Evolutionary conservation across 92 coral and sea anemone species (phyloP).

Genomic region (Metridium senile): DNA sequence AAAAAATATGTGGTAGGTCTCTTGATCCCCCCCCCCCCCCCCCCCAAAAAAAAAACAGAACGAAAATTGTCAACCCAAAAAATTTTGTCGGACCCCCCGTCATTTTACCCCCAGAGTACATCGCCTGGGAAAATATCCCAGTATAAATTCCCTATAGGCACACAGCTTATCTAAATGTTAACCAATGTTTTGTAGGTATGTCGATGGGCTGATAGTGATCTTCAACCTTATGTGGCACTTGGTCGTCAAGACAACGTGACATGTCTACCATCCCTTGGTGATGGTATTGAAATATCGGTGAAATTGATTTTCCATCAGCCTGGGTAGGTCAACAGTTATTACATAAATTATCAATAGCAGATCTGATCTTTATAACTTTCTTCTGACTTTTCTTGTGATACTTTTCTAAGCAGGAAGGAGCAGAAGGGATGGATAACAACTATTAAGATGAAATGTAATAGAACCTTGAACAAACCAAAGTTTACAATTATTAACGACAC

Average conservation of each 20-base stretch:
- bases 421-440: neutral
- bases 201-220: neutral
- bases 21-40: no score
- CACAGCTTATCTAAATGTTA: neutral
- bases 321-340: neutral
- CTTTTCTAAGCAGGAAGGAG: neutral
- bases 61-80: no score
- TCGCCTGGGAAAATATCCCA: no score
- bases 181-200: neutral
- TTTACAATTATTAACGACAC: neutral
- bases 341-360: neutral
- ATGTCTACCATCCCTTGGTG: neutral
- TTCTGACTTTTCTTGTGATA: neutral
- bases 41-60: no score
- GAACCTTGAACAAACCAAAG: neutral
- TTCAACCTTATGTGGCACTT: neutral
- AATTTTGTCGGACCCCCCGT: no score
- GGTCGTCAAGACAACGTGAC: slow-evolving; percentile 6
- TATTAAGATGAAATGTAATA: neutral
- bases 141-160: no score
- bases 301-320: neutral
- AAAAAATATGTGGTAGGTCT: no score
- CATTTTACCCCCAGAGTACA: no score
- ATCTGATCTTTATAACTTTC: neutral
- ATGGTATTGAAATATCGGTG: neutral